phyloP scores from a whole-genome alignment of 2,113 vertebrate genomes.

The Oxygymnocypris stewartii region DNA sequence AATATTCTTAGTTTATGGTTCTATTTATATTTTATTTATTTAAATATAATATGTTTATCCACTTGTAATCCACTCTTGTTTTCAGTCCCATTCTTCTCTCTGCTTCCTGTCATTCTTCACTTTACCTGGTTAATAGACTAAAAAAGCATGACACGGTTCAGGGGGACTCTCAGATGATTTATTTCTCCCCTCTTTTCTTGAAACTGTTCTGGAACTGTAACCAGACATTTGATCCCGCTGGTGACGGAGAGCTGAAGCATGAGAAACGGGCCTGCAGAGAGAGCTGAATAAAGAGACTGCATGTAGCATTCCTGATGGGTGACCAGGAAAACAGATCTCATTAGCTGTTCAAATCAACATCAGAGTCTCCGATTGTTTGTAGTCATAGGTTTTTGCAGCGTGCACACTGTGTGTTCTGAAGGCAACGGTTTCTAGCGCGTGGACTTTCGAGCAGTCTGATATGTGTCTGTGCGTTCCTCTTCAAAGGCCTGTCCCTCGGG shows the following conservation, averaged over 20 bases:
- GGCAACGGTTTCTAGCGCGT: not conserved
- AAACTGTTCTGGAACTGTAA: not conserved
- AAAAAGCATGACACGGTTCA: not conserved
- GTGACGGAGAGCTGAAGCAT: not conserved
- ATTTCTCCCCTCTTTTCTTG: not conserved
- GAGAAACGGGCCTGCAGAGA: not conserved
- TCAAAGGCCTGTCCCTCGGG: not conserved
- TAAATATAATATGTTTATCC: not conserved
- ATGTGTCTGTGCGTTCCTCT: not conserved
- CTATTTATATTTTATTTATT: too few species aligned
- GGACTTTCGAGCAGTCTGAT: not conserved
- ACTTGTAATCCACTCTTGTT: not conserved
- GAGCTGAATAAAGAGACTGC: not conserved
- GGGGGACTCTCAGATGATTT: not conserved
- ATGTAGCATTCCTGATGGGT: not conserved
- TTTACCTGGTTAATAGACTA: not conserved
- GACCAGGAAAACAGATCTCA: not conserved
- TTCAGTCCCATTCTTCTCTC: not conserved
- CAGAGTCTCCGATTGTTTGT: not conserved
- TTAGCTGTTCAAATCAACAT: not conserved
- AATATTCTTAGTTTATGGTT: too few species aligned
- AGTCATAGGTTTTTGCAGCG: too few species aligned
- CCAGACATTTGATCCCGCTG: not conserved
- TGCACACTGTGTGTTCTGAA: not conserved
- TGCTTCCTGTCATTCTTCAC: not conserved